Evolutionary conservation across 2,888 invertebrate species (phyloP), one percentile per base, ranked within the genome.

Genomic region (Drosophila atroscutellata): DNA sequence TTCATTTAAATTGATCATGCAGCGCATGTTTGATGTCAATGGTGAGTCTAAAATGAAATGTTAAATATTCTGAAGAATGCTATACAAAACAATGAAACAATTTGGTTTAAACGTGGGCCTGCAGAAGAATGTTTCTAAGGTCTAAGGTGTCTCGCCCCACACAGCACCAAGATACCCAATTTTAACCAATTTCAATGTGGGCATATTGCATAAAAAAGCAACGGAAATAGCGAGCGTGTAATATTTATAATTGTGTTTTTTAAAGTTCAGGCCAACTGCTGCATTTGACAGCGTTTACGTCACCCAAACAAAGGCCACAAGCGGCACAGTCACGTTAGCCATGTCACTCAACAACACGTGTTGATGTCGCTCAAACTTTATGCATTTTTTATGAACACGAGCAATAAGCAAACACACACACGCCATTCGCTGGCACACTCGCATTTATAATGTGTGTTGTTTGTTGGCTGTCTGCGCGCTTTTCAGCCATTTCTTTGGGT

Each of bases 231-330:
- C 56, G 59, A 64, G 50, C 50, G 60, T 34, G 50, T 57, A 59
- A 60, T 36, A 61, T 58, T 49, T 59, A 37, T 54, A 72, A 67
- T 26, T 60, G 36, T 71, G 20, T 70, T 77, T 52, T 51, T 24
- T 39, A 18, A 9, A 50, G 55, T 50, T 67, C 34, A 54, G 62
- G 79, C 75, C 77, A 86, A 68, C 75, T 73, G 84, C 73, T 54
- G 86, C 87, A 60, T 70, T 89, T 85, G 89, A 86, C 85, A 77
- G 77, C 56, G 67, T 80, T 89, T 89, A 79, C 85, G 85, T 87
- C 85, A 89, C 73, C 75, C 62, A 55, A 69, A 81, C 79, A 89
- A 78, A 74, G 71, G 74, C 66, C 80, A 66, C 52, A 72, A 60
- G 55, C 60, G 58, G 24, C 65, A 57, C 45, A 42, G 55, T 56